Evolutionary conservation across 2,113 vertebrate species (phyloP).

Genomic region (Centrocercus urophasianus): DNA sequence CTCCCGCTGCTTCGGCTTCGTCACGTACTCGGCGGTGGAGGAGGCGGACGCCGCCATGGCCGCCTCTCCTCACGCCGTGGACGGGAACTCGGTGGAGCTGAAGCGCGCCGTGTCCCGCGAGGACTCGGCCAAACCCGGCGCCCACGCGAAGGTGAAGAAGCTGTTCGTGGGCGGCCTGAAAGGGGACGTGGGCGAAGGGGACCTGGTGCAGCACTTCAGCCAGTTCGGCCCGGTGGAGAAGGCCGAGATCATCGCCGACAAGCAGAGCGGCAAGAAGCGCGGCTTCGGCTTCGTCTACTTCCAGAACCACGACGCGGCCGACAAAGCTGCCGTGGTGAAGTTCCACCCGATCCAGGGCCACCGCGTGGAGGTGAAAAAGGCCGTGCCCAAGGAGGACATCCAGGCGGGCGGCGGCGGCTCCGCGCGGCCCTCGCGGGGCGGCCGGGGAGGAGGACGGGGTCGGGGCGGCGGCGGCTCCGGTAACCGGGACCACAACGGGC

Average conservation of each 20-base stretch:
- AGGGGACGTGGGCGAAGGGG: slow-evolving; percentile 91
- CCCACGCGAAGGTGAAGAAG: slow-evolving; percentile 96
- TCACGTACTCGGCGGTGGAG: slow-evolving; percentile 91
- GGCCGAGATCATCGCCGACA: slow-evolving; percentile 95
- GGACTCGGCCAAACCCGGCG: slow-evolving; percentile 91
- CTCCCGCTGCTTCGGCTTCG: slow-evolving; percentile 95
- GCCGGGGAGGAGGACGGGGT: slow-evolving; percentile 81
- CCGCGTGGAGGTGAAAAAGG: slow-evolving; percentile 94
- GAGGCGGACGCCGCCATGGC: slow-evolving; percentile 95
- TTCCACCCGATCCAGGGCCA: slow-evolving; percentile 92
- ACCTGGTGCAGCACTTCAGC: slow-evolving; percentile 90
- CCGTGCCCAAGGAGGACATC: slow-evolving; percentile 91
- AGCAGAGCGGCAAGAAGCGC: slow-evolving; percentile 92
- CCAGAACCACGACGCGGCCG: slow-evolving; percentile 92
- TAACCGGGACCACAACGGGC: slow-evolving; percentile 84
- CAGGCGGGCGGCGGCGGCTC: slow-evolving; percentile 81
- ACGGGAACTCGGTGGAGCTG: slow-evolving; percentile 92
- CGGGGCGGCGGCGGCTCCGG: slow-evolving; percentile 80
- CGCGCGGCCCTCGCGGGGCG: slow-evolving; percentile 75
- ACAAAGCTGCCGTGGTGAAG: slow-evolving; percentile 94
- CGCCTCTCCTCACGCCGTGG: slow-evolving; percentile 91
- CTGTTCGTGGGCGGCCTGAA: slow-evolving; percentile 96
- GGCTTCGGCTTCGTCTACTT: slow-evolving; percentile 98
- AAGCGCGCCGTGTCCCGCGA: slow-evolving; percentile 94
- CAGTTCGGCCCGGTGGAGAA: slow-evolving; percentile 94